Conservation (phyloP, 2,888 invertebrate genomes). For the Physocephala rufipes region DNA sequence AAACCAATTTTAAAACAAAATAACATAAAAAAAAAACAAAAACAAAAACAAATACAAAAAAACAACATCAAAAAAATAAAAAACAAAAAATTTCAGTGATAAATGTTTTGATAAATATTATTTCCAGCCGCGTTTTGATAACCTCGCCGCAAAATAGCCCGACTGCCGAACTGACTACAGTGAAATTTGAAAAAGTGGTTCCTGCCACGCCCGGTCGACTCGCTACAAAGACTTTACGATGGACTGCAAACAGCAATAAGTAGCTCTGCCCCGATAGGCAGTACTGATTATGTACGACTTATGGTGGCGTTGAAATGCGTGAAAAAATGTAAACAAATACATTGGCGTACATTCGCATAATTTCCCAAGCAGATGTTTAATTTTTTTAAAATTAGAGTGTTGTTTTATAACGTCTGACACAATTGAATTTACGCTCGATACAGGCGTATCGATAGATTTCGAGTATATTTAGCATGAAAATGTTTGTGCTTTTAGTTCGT, state of each 20-base stretch:
- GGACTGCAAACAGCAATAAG: background rate
- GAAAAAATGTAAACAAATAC: too few relatives aligned
- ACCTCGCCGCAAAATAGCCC: background rate
- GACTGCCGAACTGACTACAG: background rate
- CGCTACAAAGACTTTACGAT: background rate
- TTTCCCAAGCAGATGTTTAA: too few relatives aligned
- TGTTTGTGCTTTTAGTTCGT: too few relatives aligned
- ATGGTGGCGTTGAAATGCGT: background rate
- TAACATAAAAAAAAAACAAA: too few relatives aligned
- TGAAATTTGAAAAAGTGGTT: conserved; percentile 11
- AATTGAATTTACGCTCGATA: too few relatives aligned
- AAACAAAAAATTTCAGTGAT: conserved; percentile 3
- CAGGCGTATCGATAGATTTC: too few relatives aligned
- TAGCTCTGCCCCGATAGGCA: background rate
- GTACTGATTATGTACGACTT: background rate
- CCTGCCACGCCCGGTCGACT: background rate
- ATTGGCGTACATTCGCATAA: too few relatives aligned
- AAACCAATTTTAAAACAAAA: conserved; percentile 19
- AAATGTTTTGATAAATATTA: background rate
- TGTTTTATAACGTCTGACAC: too few relatives aligned
- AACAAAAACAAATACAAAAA: conserved; percentile 9
- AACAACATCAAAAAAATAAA: background rate
- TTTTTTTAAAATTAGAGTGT: too few relatives aligned
- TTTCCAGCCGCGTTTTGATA: conserved; percentile 4
- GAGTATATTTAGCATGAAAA: too few relatives aligned